Evolutionary conservation across 2,888 invertebrate species (phyloP).

Genomic region (Meta bourneti): DNA sequence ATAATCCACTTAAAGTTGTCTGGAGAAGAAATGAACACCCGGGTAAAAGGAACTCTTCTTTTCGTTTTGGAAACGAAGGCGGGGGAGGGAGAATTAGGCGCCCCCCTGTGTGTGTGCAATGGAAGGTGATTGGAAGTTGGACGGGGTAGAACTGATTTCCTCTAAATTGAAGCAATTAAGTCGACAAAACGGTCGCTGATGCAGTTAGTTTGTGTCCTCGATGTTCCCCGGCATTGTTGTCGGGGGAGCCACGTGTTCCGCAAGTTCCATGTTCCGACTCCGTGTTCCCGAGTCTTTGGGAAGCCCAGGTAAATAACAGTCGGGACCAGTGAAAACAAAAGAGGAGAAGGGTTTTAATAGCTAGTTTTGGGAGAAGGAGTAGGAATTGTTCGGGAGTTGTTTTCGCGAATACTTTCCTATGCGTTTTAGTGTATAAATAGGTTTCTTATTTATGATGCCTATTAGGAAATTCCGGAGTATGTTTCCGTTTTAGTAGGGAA

Average conservation of each 20-base stretch:
- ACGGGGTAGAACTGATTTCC: conserved; percentile 72
- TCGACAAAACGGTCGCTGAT: conserved; percentile 69
- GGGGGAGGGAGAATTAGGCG: conserved; percentile 17
- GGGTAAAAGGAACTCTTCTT: conserved; percentile 32
- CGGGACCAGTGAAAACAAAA: background rate
- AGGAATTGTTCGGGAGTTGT: background rate
- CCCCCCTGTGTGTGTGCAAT: background rate
- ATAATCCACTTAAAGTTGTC: conserved; percentile 38
- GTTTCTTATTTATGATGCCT: background rate
- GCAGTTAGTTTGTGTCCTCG: conserved; percentile 73
- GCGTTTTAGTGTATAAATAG: background rate
- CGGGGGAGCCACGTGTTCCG: conserved; percentile 27
- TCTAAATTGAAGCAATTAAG: conserved; percentile 76
- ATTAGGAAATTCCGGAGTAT: background rate
- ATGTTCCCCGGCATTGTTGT: conserved; percentile 33
- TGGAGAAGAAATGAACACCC: conserved; percentile 61
- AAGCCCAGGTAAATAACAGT: background rate
- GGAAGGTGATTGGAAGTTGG: conserved; percentile 66
- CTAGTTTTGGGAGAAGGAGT: conserved; percentile 15
- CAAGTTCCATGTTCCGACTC: conserved; percentile 7
- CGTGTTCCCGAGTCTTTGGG: background rate
- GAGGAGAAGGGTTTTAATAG: conserved; percentile 45
- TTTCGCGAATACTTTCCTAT: background rate
- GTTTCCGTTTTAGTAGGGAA: too few species aligned
- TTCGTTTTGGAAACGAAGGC: conserved; percentile 18